Percentiles rank a stretch among this genome's conserved stretches.
Evolutionary conservation across 1,140 invertebrate genomes (phyloP).

Genomic region (Myzus persicae): DNA sequence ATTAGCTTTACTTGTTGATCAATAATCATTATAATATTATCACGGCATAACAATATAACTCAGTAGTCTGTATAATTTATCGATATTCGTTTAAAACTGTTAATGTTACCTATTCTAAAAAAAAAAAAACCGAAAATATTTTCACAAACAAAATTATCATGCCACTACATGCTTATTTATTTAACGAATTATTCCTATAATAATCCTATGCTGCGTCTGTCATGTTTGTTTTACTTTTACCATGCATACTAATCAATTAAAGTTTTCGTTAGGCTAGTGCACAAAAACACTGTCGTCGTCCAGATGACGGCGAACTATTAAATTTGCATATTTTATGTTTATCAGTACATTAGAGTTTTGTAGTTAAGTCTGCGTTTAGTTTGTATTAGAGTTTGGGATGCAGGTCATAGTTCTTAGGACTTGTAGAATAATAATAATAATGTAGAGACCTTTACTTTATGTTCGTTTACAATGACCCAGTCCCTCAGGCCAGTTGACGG

Average conservation of each 20-base stretch:
- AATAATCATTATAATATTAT: no score
- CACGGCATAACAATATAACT: no score
- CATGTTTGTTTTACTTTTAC: not conserved
- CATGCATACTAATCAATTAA: not conserved
- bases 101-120: not conserved
- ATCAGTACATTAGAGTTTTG: not conserved
- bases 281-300: not conserved
- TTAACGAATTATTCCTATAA: not conserved
- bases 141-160: not conserved
- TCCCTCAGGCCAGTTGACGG: no score
- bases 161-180: not conserved
- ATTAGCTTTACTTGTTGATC: no score
- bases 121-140: not conserved
- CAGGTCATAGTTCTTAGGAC: not conserved
- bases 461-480: not conserved
- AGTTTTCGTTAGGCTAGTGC: not conserved
- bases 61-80: not conserved
- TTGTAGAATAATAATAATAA: conserved; percentile 34
- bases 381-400: not conserved
- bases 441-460: not conserved
- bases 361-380: not conserved
- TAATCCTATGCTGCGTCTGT: not conserved
- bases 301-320: not conserved
- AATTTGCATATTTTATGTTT: not conserved
- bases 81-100: not conserved